A percentile compares a stretch with the other conserved stretches of the same genome.
Evolutionary conservation across 2,888 invertebrate genomes (phyloP).

Genomic region (Hypselothyrea guttata): DNA sequence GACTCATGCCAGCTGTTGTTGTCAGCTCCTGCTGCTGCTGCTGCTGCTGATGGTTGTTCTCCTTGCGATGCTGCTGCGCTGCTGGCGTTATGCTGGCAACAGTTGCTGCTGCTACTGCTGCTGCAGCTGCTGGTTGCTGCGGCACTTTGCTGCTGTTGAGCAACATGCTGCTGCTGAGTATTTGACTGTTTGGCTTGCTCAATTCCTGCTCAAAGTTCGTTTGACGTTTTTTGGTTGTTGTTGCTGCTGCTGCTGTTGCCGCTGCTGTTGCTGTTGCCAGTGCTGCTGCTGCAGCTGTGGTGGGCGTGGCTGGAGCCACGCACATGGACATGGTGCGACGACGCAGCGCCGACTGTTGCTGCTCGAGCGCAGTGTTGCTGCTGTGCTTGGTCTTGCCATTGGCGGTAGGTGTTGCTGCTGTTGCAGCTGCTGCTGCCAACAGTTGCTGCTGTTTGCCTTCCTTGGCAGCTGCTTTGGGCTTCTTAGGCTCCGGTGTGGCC

Average conservation of each 20-base stretch:
- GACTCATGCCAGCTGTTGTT: constrained; percentile 39
- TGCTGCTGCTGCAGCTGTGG: neutral
- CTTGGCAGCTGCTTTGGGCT: constrained; percentile 24
- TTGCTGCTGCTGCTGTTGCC: constrained; percentile 37
- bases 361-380: constrained; percentile 20
- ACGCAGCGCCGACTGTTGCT: constrained; percentile 47
- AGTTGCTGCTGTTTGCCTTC: constrained; percentile 25
- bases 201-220: constrained; percentile 82
- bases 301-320: constrained; percentile 32
- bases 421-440: constrained; percentile 8
- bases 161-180: constrained; percentile 65
- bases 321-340: constrained; percentile 73
- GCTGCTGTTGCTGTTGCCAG: constrained; percentile 14
- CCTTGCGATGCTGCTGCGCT: constrained; percentile 60
- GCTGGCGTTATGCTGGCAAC: constrained; percentile 16
- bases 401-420: constrained; percentile 25
- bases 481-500: constrained; percentile 30
- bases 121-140: constrained; percentile 15
- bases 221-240: constrained; percentile 80
- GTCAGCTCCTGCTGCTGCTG: constrained; percentile 31
- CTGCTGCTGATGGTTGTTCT: constrained; percentile 56
- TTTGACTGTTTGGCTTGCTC: constrained; percentile 65
- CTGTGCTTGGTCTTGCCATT: constrained; percentile 64
- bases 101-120: constrained; percentile 15
- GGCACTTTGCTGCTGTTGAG: constrained; percentile 52